phyloP scores from a whole-genome alignment of 2,888 invertebrate genomes.

The Amphimallon solstitiale region DNA sequence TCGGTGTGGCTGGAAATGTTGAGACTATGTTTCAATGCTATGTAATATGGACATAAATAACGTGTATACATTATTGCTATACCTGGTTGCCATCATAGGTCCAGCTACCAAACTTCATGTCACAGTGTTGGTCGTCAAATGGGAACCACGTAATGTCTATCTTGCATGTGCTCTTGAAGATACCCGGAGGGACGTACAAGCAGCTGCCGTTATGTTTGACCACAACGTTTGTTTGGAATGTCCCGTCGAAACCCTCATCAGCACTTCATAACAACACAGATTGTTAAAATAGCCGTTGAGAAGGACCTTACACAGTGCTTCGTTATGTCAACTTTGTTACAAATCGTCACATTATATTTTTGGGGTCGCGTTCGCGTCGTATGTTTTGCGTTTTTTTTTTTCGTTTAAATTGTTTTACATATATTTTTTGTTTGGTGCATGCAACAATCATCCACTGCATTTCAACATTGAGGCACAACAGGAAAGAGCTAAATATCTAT shows the following conservation, averaged over 20 bases:
- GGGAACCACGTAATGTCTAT: slow-evolving; percentile 99
- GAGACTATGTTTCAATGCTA: slow-evolving; percentile 32
- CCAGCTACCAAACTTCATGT: slow-evolving; percentile 99
- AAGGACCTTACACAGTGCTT: slow-evolving; percentile 44
- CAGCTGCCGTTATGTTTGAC: slow-evolving; percentile 98
- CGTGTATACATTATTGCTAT: slow-evolving; percentile 61
- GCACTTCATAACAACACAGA: slow-evolving; percentile 77
- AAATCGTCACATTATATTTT: slow-evolving; percentile 9
- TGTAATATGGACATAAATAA: slow-evolving; percentile 51
- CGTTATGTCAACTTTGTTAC: slow-evolving; percentile 40
- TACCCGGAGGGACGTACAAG: slow-evolving; percentile 99
- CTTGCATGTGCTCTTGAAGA: slow-evolving; percentile 99
- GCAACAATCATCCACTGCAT: slow-evolving; percentile 58
- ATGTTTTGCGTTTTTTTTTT: slow-evolving; percentile 15
- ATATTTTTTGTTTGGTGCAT: slow-evolving; percentile 48
- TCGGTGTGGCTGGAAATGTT: slow-evolving; percentile 33
- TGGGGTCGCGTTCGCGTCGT: slow-evolving; percentile 45
- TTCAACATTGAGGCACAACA: slow-evolving; percentile 53
- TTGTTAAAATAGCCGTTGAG: slow-evolving; percentile 57
- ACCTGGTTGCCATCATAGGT: slow-evolving; percentile 98
- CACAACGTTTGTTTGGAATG: slow-evolving; percentile 99
- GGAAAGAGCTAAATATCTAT: slow-evolving; percentile 42
- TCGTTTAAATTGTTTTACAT: slow-evolving; percentile 20
- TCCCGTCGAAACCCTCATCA: slow-evolving; percentile 99
- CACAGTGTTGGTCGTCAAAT: slow-evolving; percentile 99